A percentile compares a stretch with the other conserved stretches of the same genome.
These are phyloP conservation scores for Typhlichthys subterraneus DNA, from an alignment of 2,797 vertebrate genomes.

Conservation along the genomic window DNA sequence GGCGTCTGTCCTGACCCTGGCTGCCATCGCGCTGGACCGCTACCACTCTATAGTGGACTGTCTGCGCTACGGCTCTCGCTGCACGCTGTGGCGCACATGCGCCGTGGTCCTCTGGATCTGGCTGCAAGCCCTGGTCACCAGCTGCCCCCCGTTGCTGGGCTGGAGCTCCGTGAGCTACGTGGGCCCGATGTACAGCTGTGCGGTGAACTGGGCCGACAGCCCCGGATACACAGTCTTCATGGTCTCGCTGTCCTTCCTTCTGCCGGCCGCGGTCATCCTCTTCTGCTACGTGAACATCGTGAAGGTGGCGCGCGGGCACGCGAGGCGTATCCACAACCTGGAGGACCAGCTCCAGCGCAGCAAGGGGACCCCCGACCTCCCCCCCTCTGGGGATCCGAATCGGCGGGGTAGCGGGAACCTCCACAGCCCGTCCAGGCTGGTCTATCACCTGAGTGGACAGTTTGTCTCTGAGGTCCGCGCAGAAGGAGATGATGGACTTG, in stretches of 20 bases:
- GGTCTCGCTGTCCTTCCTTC: constrained; percentile 71
- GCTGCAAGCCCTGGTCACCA: constrained; percentile 80
- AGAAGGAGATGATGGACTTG: constrained; percentile 24
- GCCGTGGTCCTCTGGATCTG: constrained; percentile 84
- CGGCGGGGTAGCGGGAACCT: constrained; percentile 27
- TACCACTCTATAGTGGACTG: constrained; percentile 84
- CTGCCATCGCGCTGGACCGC: constrained; percentile 83
- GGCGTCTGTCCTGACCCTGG: constrained; percentile 80
- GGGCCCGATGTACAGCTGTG: constrained; percentile 78
- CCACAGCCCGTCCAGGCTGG: constrained; percentile 64
- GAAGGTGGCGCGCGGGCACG: constrained; percentile 79
- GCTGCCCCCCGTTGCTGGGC: constrained; percentile 81
- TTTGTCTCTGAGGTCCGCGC: constrained; percentile 62
- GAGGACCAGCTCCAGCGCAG: constrained; percentile 78
- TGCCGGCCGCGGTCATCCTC: constrained; percentile 78
- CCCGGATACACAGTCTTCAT: constrained; percentile 78
- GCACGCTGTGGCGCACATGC: constrained; percentile 72
- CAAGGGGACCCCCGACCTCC: constrained; percentile 31
- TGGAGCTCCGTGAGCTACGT: constrained; percentile 79
- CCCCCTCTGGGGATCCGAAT: not conserved
- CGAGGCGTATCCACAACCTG: constrained; percentile 77
- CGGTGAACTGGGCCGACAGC: constrained; percentile 76
- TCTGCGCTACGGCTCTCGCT: constrained; percentile 79
- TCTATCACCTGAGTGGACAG: constrained; percentile 74
- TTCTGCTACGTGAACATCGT: constrained; percentile 83